Percentiles rank a stretch among this genome's conserved stretches.
Conservation (phyloP, 1,140 invertebrate genomes). For the Holotrichia oblita region DNA sequence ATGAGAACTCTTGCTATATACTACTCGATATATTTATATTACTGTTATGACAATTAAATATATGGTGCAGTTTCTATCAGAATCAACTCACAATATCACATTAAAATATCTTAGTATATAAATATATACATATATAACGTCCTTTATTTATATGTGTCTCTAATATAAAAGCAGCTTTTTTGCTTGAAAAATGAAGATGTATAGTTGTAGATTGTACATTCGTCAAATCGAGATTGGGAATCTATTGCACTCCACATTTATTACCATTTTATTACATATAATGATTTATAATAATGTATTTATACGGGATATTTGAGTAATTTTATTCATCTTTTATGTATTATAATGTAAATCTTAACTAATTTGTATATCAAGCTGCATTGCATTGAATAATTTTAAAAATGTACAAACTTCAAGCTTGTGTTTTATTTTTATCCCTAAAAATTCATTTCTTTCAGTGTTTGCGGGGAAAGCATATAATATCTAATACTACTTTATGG, state of each 20-base stretch:
- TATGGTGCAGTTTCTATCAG: too few species aligned
- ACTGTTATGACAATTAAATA: too few species aligned
- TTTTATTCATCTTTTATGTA: conserved; percentile 42
- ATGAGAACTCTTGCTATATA: too few species aligned
- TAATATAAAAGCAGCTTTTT: conserved; percentile 43
- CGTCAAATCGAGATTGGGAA: conserved; percentile 30
- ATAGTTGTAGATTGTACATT: conserved; percentile 45
- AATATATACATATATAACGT: conserved; percentile 43
- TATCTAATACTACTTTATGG: too few species aligned
- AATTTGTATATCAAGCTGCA: conserved; percentile 46
- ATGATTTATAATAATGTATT: conserved; percentile 33
- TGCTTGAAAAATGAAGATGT: conserved; percentile 43
- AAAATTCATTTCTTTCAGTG: too few species aligned
- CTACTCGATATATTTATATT: too few species aligned
- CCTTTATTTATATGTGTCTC: conserved; percentile 44
- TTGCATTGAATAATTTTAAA: conserved; percentile 45
- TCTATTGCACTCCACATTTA: conserved; percentile 43
- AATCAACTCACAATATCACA: too few species aligned
- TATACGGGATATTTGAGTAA: conserved; percentile 37
- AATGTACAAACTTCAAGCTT: conserved; percentile 39
- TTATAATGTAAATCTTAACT: conserved; percentile 46
- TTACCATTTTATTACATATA: conserved; percentile 35
- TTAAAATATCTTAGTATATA: conserved; percentile 42
- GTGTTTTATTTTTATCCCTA: conserved; percentile 7
- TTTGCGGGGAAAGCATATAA: too few species aligned